Percentiles rank a stretch among this genome's conserved stretches.
Conservation (phyloP, 2,113 vertebrate genomes). For the Eonycteris spelaea region DNA sequence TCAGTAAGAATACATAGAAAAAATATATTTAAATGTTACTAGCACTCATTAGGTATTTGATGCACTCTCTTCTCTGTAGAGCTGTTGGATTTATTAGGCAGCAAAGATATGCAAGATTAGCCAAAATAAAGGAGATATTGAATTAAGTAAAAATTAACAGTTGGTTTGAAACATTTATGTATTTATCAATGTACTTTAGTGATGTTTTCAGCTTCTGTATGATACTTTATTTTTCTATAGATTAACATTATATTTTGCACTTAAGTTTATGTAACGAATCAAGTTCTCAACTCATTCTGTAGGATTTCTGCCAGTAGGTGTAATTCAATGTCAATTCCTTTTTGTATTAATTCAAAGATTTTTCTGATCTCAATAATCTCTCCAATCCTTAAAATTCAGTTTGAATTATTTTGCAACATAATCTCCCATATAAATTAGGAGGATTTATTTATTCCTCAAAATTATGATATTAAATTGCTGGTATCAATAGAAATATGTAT, state of each 20-base stretch:
- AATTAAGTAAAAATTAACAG: conserved; percentile 3
- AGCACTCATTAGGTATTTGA: conserved; percentile 33
- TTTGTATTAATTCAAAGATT: neutral
- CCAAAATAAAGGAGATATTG: neutral
- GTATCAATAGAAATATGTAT: neutral
- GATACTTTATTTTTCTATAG: neutral
- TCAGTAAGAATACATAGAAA: neutral
- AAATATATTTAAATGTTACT: conserved; percentile 7
- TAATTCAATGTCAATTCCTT: neutral
- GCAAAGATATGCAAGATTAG: neutral
- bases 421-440: neutral
- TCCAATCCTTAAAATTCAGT: conserved; percentile 9
- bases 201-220: neutral
- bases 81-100: neutral
- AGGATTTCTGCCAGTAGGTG: neutral
- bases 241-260: neutral
- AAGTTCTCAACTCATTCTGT: neutral
- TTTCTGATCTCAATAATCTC: neutral
- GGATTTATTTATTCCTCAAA: neutral
- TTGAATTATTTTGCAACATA: neutral
- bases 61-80: neutral
- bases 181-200: neutral
- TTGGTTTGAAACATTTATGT: neutral
- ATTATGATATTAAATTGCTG: neutral
- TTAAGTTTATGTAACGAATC: neutral